Percentiles rank a stretch among this genome's conserved stretches.
Evolutionary conservation across 1,140 invertebrate species (phyloP).

Genomic region (Himalopsyche phryganea): DNA sequence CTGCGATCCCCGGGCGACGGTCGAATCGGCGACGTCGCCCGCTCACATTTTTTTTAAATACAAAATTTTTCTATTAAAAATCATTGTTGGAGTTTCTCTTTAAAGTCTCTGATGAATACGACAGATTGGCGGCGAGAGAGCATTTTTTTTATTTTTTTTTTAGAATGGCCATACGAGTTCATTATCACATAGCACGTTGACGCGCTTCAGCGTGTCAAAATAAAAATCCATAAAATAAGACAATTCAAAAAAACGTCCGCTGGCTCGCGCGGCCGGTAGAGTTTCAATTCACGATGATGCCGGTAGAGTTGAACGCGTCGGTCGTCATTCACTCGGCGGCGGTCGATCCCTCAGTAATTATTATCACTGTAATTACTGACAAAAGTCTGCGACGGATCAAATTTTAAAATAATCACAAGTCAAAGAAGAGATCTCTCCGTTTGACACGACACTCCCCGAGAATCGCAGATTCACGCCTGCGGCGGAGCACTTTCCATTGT

Average conservation of each 20-base stretch:
- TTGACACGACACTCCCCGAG: conserved; percentile 22
- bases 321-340: not conserved
- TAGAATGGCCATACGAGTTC: conserved; percentile 23
- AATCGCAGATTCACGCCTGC: not conserved
- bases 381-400: conserved; percentile 26
- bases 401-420: conserved; percentile 15
- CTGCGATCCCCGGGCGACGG: not conserved
- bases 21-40: not conserved
- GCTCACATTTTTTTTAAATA: not conserved
- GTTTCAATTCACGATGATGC: conserved; percentile 20
- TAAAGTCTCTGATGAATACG: not conserved
- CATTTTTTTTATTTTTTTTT: conserved; percentile 12
- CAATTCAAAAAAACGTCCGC: not conserved
- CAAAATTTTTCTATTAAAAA: not conserved
- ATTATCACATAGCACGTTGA: conserved; percentile 17
- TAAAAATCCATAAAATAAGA: conserved; percentile 12
- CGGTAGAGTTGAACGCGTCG: conserved; percentile 10
- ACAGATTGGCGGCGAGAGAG: conserved; percentile 10
- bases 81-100: not conserved
- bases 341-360: conserved; percentile 26
- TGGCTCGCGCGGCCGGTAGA: no score
- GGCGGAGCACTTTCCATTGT: no score
- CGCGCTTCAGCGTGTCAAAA: conserved; percentile 11
- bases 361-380: conserved; percentile 25
- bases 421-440: conserved; percentile 2